Evolutionary conservation across 2,113 vertebrate species (phyloP).

Genomic region (Theristicus caerulescens): DNA sequence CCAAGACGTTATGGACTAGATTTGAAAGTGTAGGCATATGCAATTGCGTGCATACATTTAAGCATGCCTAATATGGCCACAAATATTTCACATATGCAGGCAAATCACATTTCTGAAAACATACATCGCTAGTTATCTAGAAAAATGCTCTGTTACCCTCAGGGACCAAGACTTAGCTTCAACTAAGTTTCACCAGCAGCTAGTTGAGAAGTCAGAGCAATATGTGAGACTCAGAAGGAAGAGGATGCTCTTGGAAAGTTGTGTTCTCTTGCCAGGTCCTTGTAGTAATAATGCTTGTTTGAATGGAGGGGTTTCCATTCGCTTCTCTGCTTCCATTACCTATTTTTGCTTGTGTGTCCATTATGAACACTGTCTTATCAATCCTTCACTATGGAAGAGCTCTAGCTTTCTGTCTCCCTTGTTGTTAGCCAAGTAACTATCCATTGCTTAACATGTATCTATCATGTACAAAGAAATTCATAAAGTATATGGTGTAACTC

Average conservation of each 20-base stretch:
- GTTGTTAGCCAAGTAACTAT: neutral
- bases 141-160: neutral
- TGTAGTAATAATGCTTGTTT: neutral
- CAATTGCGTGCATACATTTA: neutral
- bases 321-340: neutral
- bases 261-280: neutral
- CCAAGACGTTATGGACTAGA: neutral
- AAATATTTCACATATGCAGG: slow-evolving; percentile 22
- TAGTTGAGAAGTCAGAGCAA: neutral
- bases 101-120: slow-evolving; percentile 12
- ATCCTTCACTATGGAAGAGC: neutral
- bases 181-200: neutral
- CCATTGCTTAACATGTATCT: neutral
- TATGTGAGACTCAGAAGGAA: neutral
- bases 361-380: neutral
- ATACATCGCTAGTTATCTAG: neutral
- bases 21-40: neutral
- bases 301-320: neutral
- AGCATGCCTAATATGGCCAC: slow-evolving; percentile 17
- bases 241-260: neutral
- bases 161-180: neutral
- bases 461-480: neutral
- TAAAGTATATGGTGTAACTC: neutral
- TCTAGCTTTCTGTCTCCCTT: neutral
- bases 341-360: neutral